Conservation (phyloP, 1,140 invertebrate genomes). For the Zaprionus africanus region DNA sequence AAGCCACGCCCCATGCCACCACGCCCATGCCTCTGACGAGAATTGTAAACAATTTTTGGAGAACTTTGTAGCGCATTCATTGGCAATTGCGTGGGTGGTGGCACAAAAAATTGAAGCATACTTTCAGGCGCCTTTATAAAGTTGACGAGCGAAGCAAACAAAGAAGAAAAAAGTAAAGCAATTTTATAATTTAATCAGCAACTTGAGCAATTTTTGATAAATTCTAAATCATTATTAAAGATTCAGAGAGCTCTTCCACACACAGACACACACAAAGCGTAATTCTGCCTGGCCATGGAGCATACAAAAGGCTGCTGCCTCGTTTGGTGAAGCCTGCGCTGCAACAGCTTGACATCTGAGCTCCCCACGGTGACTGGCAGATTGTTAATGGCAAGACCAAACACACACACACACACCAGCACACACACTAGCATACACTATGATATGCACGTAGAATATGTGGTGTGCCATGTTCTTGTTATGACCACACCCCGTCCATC, state of each 20-base stretch:
- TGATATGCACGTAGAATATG: constrained; percentile 4
- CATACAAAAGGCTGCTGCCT: background rate
- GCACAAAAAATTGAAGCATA: background rate
- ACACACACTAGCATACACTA: background rate
- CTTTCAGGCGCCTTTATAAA: background rate
- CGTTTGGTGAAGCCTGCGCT: background rate
- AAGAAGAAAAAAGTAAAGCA: background rate
- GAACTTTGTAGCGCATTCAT: background rate
- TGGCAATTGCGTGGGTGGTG: background rate
- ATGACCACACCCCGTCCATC: constrained; percentile 44
- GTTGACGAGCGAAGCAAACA: background rate
- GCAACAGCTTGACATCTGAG: constrained; percentile 38
- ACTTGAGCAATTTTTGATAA: background rate
- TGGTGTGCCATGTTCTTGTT: constrained; percentile 11
- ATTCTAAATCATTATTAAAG: constrained; percentile 2
- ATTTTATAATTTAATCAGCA: background rate
- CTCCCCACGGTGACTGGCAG: constrained; percentile 30
- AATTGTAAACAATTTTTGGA: constrained; percentile 26
- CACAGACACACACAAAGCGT: background rate
- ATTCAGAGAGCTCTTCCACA: background rate
- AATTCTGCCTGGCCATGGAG: background rate
- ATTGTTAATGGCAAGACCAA: constrained; percentile 28
- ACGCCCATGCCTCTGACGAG: background rate
- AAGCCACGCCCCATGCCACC: background rate
- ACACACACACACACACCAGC: constrained; percentile 11